These are phyloP conservation scores for Sipha maydis DNA, from an alignment of 2,888 invertebrate species.

Conservation along the genomic window DNA sequence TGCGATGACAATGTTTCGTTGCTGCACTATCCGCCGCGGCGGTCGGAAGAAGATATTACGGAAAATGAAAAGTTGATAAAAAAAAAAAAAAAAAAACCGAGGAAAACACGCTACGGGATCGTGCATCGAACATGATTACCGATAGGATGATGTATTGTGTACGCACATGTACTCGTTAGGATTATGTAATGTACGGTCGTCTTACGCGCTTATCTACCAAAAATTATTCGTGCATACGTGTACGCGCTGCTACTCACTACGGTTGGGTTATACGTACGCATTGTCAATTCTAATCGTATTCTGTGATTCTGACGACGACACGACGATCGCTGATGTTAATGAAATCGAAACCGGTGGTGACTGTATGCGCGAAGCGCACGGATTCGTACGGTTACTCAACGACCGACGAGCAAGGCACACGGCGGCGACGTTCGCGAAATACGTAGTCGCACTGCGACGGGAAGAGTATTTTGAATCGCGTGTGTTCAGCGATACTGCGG, in stretches of 20 bases:
- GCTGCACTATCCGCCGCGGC: too few species aligned
- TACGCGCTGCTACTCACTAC: not conserved
- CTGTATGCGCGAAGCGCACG: not conserved
- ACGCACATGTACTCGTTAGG: not conserved
- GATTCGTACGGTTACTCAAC: not conserved
- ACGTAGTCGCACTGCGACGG: not conserved
- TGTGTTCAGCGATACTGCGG: not conserved
- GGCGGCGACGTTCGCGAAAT: not conserved
- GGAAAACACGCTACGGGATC: too few species aligned
- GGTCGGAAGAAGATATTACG: too few species aligned
- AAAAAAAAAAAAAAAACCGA: too few species aligned
- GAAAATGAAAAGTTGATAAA: too few species aligned
- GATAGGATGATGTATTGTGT: too few species aligned
- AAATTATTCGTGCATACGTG: not conserved
- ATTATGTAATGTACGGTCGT: too few species aligned
- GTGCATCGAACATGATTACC: too few species aligned
- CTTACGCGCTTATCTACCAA: too few species aligned
- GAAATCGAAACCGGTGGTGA: slow-evolving; percentile 47
- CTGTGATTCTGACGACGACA: not conserved
- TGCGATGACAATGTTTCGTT: not conserved
- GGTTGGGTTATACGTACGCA: too few species aligned
- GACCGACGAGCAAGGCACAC: not conserved
- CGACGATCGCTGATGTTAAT: slow-evolving; percentile 20
- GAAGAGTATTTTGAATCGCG: slow-evolving; percentile 5
- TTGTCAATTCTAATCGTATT: not conserved